Conservation (phyloP, 2,113 vertebrate species). For the Casuarius casuarius region DNA sequence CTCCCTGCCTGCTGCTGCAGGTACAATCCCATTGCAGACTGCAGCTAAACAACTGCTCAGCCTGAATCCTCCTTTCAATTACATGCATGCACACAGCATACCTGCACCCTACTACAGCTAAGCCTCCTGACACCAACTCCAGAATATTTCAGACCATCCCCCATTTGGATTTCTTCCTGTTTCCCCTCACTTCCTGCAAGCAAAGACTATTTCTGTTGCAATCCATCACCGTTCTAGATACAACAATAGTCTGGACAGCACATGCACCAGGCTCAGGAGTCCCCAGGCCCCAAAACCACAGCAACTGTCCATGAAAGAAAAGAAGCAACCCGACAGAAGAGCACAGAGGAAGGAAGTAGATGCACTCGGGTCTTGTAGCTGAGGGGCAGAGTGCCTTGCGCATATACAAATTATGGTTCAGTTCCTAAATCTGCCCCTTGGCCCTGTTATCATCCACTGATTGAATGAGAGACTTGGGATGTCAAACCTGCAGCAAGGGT, state of each 20-base stretch:
- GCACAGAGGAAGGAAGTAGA: not conserved
- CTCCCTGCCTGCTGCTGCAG: not conserved
- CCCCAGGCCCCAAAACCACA: not conserved
- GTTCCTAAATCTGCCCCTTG: not conserved
- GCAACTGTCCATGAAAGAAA: not conserved
- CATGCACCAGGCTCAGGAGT: constrained; percentile 9
- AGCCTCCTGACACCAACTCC: not conserved
- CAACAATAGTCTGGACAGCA: not conserved
- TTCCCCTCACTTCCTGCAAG: not conserved
- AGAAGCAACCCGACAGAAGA: not conserved
- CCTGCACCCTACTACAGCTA: not conserved
- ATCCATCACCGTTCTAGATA: not conserved
- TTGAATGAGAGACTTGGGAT: constrained; percentile 37
- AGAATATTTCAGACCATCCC: not conserved
- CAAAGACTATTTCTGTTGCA: not conserved
- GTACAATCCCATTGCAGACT: no score
- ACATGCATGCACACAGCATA: not conserved
- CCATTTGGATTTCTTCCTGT: not conserved
- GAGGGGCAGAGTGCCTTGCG: not conserved
- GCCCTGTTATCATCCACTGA: not conserved
- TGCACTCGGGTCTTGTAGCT: constrained; percentile 25
- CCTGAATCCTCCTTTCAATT: not conserved
- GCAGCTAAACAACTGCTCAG: not conserved
- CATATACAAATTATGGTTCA: not conserved
- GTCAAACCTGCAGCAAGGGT: not conserved